phyloP scores from a whole-genome alignment of 2,113 vertebrate species.

The Hyaena hyaena region DNA sequence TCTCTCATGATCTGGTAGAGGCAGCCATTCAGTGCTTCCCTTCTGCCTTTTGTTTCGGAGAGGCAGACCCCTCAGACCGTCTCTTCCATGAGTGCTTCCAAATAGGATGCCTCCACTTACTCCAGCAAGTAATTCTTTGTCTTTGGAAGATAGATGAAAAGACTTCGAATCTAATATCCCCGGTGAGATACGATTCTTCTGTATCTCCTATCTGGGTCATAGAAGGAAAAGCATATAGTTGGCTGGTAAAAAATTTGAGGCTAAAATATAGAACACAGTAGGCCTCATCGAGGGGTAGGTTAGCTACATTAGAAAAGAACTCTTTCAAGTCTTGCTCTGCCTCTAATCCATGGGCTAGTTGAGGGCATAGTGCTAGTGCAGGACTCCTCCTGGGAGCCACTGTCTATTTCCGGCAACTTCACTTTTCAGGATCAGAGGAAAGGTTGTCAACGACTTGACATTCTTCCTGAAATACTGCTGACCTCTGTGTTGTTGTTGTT shows the following conservation, averaged over 20 bases:
- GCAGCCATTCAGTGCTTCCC: neutral
- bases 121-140: neutral
- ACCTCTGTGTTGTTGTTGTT: neutral
- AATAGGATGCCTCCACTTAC: neutral
- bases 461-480: conserved; percentile 33
- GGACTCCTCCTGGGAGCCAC: neutral
- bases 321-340: neutral
- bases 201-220: neutral
- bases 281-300: neutral
- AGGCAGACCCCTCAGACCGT: neutral
- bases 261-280: neutral
- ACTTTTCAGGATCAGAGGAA: neutral
- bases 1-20: neutral
- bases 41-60: neutral
- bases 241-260: neutral
- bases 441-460: neutral
- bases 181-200: neutral
- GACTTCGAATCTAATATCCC: neutral
- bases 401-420: neutral
- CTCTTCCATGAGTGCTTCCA: neutral
- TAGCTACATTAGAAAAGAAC: neutral
- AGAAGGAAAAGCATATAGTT: neutral
- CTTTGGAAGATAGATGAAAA: neutral
- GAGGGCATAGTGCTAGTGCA: neutral
- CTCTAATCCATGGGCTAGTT: neutral